Evolutionary conservation across 2,888 invertebrate genomes (phyloP).

Genomic region (Eupithecia dodoneata): DNA sequence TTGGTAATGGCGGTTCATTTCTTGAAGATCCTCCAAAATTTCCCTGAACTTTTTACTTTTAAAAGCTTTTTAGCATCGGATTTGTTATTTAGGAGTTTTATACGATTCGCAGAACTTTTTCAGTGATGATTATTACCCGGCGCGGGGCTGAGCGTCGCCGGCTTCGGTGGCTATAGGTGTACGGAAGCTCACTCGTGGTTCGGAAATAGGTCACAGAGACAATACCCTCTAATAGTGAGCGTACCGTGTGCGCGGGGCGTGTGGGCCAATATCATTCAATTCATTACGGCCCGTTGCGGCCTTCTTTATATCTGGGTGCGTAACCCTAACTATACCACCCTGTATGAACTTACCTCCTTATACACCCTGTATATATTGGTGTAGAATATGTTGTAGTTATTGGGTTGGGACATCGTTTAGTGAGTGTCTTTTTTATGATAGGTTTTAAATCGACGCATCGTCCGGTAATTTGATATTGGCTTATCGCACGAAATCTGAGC

Average conservation of each 20-base stretch:
- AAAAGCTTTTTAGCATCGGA: constrained; percentile 14
- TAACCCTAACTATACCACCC: constrained; percentile 49
- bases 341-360: constrained; percentile 4
- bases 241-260: constrained; percentile 48
- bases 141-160: constrained; percentile 7
- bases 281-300: constrained; percentile 61
- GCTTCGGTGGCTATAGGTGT: constrained; percentile 22
- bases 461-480: constrained; percentile 27
- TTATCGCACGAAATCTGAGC: constrained; percentile 39
- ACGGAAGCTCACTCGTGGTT: constrained; percentile 43
- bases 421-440: background rate
- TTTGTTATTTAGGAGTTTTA: constrained; percentile 43
- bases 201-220: constrained; percentile 76
- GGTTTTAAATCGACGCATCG: constrained; percentile 47
- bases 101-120: constrained; percentile 24
- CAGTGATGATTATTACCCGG: constrained; percentile 24
- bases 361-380: background rate
- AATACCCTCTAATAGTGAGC: constrained; percentile 63
- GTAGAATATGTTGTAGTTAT: background rate
- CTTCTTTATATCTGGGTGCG: constrained; percentile 54
- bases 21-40: constrained; percentile 31
- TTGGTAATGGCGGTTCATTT: constrained; percentile 42
- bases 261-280: constrained; percentile 59
- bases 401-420: constrained; percentile 3
- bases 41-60: constrained; percentile 27